Conservation (phyloP, 2,797 vertebrate species). For the Sebastes taczanowskii region DNA sequence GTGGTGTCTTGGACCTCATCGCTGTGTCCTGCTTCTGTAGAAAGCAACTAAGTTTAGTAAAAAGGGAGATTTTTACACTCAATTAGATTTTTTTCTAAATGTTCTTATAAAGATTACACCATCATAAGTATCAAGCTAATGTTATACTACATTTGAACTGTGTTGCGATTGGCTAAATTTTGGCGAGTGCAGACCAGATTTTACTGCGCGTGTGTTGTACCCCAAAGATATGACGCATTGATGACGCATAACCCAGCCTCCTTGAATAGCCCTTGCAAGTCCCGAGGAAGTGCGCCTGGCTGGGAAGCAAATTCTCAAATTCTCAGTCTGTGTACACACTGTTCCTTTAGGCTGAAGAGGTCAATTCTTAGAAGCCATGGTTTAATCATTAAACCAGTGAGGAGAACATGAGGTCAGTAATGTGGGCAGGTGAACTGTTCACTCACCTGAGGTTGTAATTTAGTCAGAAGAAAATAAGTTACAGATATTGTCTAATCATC, state of each 20-base stretch:
- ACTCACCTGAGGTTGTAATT: background rate
- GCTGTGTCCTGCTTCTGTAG: background rate
- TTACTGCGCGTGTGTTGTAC: no score
- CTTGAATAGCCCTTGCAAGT: no score
- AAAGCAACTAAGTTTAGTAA: background rate
- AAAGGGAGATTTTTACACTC: background rate
- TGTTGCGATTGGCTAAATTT: no score
- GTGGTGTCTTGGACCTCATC: background rate
- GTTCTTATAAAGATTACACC: background rate
- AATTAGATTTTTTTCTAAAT: accelerated
- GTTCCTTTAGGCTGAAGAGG: background rate
- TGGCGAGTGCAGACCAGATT: no score
- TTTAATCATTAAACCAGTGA: no score
- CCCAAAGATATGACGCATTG: no score
- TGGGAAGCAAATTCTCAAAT: no score
- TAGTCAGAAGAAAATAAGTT: background rate
- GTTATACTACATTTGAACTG: background rate
- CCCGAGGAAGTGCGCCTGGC: no score
- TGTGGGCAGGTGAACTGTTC: background rate
- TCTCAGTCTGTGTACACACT: no score
- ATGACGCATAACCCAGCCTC: no score
- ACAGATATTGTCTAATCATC: background rate
- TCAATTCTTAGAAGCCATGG: background rate
- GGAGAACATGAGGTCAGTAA: background rate
- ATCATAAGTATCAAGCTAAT: background rate